These are phyloP conservation scores for Myotis vivesi DNA, from an alignment of 2,797 vertebrate species.

Conservation along the genomic window DNA sequence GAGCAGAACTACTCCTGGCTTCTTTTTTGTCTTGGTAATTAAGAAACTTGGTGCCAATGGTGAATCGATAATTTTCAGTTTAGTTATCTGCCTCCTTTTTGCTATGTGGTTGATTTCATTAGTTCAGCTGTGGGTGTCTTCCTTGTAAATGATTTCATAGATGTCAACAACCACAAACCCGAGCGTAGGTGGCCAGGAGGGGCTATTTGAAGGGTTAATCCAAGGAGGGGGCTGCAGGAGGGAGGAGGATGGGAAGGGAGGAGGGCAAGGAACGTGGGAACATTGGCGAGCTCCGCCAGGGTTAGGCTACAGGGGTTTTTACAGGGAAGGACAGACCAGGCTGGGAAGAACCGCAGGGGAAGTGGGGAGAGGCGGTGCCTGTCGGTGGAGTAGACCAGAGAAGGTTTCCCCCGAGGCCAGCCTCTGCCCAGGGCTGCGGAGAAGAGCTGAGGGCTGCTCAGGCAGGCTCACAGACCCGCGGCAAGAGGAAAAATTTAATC, in stretches of 20 bases:
- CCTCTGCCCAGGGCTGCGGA: background rate
- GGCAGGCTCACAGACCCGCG: background rate
- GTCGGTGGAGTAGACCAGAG: rapidly evolving
- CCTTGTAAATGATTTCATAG: background rate
- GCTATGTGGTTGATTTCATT: background rate
- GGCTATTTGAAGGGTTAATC: background rate
- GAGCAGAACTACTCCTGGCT: background rate
- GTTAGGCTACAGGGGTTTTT: background rate
- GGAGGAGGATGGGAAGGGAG: background rate
- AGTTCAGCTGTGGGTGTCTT: background rate
- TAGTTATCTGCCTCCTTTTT: background rate
- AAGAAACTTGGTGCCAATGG: background rate
- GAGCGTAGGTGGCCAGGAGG: background rate
- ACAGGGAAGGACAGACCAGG: background rate
- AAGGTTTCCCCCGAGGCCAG: background rate
- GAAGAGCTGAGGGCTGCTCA: background rate
- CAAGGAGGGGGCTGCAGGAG: too few species aligned
- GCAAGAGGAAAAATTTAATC: background rate
- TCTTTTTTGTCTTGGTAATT: background rate
- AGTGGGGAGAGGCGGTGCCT: background rate
- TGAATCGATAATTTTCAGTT: background rate
- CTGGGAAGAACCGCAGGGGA: background rate
- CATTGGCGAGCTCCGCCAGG: background rate
- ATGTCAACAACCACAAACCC: background rate
- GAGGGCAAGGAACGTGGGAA: too few species aligned